Percentiles rank a stretch among this genome's conserved stretches.
These are phyloP conservation scores for Amphiprion ocellaris DNA, from an alignment of 2,113 vertebrate genomes.

Conservation along the genomic window DNA sequence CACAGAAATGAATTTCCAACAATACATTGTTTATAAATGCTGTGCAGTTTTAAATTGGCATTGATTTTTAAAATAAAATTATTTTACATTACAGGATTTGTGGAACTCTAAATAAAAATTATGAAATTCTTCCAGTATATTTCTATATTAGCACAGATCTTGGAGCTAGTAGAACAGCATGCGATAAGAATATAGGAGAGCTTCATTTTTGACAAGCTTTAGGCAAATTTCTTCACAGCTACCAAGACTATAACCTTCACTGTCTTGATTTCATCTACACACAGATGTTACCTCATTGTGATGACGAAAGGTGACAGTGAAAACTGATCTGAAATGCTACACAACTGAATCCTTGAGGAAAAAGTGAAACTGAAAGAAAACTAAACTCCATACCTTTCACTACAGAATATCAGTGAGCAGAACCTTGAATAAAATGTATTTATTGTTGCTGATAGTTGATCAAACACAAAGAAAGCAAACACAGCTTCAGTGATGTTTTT, in stretches of 20 bases:
- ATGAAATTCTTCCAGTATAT: neutral
- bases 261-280: slow-evolving; percentile 1
- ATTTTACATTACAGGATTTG: too few species aligned
- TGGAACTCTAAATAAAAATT: too few species aligned
- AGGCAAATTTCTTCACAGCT: neutral
- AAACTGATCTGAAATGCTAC: neutral
- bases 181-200: slow-evolving; percentile 11
- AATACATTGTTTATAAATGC: neutral
- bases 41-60: neutral
- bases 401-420: neutral
- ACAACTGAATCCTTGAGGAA: neutral
- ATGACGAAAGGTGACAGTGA: slow-evolving; percentile 4
- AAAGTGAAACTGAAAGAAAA: neutral
- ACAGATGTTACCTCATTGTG: neutral
- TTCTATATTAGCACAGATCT: neutral
- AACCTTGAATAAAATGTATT: neutral
- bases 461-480: neutral
- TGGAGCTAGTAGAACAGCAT: neutral
- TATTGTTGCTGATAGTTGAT: neutral
- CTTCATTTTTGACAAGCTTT: neutral
- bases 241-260: neutral
- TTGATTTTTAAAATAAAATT: neutral
- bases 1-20: neutral
- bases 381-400: too few species aligned
- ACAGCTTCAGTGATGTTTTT: neutral